phyloP scores from a whole-genome alignment of 2,797 vertebrate genomes.

The Darevskia mixta region DNA sequence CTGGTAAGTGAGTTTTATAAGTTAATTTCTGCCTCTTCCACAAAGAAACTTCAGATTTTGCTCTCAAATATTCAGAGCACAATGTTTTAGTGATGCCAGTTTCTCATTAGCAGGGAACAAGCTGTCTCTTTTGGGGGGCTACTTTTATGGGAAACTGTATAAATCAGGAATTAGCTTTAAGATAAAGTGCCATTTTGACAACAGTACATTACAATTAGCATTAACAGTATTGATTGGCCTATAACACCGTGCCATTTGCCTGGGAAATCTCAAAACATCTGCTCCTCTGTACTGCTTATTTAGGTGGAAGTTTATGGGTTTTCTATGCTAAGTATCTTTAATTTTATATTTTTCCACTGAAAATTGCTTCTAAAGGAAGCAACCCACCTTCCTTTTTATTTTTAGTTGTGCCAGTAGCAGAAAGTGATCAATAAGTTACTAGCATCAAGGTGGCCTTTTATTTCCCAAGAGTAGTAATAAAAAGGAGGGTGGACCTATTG shows the following conservation, averaged over 20 bases:
- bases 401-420: slow-evolving; percentile 64
- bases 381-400: slow-evolving; percentile 65
- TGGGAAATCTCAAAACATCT: slow-evolving; percentile 63
- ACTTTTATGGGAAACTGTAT: slow-evolving; percentile 63
- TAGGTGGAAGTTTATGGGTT: slow-evolving; percentile 72
- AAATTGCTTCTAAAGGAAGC: slow-evolving; percentile 62
- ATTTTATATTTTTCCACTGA: slow-evolving; percentile 68
- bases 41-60: slow-evolving; percentile 26
- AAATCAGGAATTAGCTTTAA: slow-evolving; percentile 75
- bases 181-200: slow-evolving; percentile 71
- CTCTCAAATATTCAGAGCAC: slow-evolving; percentile 47
- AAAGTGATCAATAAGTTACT: slow-evolving; percentile 67
- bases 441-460: slow-evolving; percentile 56
- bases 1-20: slow-evolving; percentile 33
- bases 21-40: slow-evolving; percentile 36
- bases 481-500: slow-evolving; percentile 59
- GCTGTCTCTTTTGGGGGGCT: slow-evolving; percentile 60
- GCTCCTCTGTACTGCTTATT: slow-evolving; percentile 70
- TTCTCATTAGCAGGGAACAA: slow-evolving; percentile 57
- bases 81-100: slow-evolving; percentile 52
- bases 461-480: slow-evolving; percentile 73
- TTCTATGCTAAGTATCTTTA: slow-evolving; percentile 72
- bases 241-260: slow-evolving; percentile 61
- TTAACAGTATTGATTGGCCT: slow-evolving; percentile 70
- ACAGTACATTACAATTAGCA: slow-evolving; percentile 69